These are phyloP conservation scores for Serranus cabrilla DNA, from an alignment of 2,797 vertebrate genomes.

Conservation along the genomic window DNA sequence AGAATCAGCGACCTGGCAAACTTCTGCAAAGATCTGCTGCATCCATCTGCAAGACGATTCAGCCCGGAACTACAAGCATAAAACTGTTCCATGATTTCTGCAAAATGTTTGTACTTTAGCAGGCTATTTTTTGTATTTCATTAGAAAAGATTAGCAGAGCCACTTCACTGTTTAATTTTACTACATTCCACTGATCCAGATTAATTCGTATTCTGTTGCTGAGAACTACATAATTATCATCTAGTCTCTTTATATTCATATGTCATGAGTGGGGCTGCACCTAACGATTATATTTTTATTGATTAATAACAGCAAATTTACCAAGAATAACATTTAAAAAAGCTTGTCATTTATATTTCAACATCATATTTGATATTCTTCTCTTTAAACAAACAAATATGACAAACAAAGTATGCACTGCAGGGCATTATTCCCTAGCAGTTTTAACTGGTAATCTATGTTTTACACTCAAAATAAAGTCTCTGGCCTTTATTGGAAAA, in stretches of 20 bases:
- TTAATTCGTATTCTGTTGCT: not conserved
- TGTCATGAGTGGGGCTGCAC: not conserved
- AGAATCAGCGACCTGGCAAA: conserved; percentile 28
- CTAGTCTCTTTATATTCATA: not conserved
- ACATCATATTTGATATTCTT: too few species aligned
- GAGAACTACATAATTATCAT: not conserved
- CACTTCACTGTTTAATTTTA: not conserved
- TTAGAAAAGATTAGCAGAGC: not conserved
- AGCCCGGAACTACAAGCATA: conserved; percentile 17
- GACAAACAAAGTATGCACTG: too few species aligned
- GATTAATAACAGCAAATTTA: too few species aligned
- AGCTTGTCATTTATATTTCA: too few species aligned
- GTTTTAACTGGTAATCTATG: too few species aligned
- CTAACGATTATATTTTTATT: too few species aligned
- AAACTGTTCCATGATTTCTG: not conserved
- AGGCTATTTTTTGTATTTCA: not conserved
- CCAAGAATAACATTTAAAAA: too few species aligned
- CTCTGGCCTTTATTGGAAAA: too few species aligned
- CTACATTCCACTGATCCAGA: conserved; percentile 7
- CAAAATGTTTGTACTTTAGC: not conserved
- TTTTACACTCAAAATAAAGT: too few species aligned
- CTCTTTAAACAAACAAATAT: too few species aligned
- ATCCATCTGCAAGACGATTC: conserved; percentile 21
- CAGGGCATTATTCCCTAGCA: too few species aligned
- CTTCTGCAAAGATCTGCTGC: conserved; percentile 11